phyloP scores from a whole-genome alignment of 2,888 invertebrate genomes.

The Neoascia interrupta region DNA sequence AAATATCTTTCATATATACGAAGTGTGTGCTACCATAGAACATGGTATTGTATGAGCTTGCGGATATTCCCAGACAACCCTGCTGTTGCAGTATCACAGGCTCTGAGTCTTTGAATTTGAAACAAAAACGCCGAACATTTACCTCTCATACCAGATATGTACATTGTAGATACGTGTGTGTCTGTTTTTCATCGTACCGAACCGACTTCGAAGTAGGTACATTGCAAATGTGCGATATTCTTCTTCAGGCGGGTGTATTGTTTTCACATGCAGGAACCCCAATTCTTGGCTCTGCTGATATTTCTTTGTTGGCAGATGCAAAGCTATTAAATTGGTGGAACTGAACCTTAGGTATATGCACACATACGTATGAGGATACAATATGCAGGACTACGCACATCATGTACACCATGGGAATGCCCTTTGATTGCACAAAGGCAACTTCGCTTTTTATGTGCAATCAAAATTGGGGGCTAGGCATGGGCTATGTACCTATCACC shows the following conservation, averaged over 20 bases:
- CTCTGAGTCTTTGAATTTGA: too few species aligned
- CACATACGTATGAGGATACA: neutral
- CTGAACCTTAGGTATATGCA: neutral
- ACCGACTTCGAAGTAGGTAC: constrained; percentile 30
- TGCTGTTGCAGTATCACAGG: constrained; percentile 14
- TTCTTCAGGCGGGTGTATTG: constrained; percentile 18
- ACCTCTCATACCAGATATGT: neutral
- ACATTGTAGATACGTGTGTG: too few species aligned
- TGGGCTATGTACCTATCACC: constrained; percentile 1
- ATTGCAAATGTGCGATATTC: constrained; percentile 48
- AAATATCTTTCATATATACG: constrained; percentile 17
- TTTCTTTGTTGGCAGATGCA: constrained; percentile 34
- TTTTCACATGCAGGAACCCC: constrained; percentile 29
- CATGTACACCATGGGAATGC: constrained; percentile 22
- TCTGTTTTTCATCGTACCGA: constrained; percentile 4
- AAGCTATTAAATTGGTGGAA: constrained; percentile 6
- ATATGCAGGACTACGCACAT: neutral
- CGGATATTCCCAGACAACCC: constrained; percentile 24
- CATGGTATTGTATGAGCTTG: constrained; percentile 17
- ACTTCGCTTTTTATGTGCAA: constrained; percentile 38
- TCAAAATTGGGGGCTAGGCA: constrained; percentile 31
- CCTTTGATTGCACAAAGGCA: constrained; percentile 60
- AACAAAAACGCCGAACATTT: constrained; percentile 8
- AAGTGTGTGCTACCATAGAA: neutral
- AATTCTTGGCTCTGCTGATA: constrained; percentile 39